Conservation (phyloP, 1,140 invertebrate species). For the Zaprionus lachaisei region DNA sequence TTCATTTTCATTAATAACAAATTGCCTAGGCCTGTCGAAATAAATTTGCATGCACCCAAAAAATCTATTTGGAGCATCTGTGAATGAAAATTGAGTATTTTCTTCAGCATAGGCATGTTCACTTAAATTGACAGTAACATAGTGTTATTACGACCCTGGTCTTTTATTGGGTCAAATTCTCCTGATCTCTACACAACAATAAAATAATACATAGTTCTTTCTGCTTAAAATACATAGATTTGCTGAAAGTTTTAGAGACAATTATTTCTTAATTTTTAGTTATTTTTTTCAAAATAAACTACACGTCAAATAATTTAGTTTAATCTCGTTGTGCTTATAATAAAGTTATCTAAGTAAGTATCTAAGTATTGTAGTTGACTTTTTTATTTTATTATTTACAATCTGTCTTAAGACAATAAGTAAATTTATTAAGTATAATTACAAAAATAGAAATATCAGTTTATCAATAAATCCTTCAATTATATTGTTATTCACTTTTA, state of each 20-base stretch:
- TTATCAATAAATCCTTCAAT: too few relatives aligned
- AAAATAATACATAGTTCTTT: background rate
- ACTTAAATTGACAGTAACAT: constrained; percentile 11
- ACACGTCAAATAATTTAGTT: background rate
- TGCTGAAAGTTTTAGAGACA: background rate
- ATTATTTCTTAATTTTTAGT: too few relatives aligned
- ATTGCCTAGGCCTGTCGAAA: constrained; percentile 53
- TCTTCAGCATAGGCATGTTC: background rate
- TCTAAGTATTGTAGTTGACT: background rate
- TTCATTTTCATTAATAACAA: constrained; percentile 43
- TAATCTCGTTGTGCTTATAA: background rate
- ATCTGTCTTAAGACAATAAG: too few relatives aligned
- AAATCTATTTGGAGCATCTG: constrained; percentile 73
- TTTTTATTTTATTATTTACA: too few relatives aligned
- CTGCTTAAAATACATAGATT: too few relatives aligned
- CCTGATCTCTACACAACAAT: background rate
- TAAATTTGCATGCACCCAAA: constrained; percentile 71
- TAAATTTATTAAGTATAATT: too few relatives aligned
- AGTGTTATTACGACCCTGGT: constrained; percentile 17
- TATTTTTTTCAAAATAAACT: background rate
- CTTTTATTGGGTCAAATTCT: constrained; percentile 5
- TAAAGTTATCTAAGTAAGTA: background rate
- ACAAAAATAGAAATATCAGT: too few relatives aligned
- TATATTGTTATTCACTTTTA: too few relatives aligned
- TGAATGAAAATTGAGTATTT: constrained; percentile 30